Base-by-base conservation (phyloP, 2,113 vertebrate species). In the Ceratotherium simum region DNA sequence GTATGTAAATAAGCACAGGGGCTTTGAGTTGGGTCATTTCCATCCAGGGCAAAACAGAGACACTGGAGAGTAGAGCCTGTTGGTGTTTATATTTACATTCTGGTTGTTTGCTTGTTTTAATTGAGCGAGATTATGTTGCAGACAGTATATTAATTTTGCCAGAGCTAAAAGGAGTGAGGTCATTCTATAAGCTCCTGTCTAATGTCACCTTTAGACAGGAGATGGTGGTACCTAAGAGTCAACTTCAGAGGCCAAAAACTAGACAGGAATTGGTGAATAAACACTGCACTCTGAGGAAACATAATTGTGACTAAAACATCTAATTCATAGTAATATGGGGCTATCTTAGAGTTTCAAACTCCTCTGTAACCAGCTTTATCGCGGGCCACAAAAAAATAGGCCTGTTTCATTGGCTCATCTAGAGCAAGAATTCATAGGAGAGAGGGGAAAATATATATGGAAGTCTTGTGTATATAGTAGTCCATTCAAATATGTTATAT, bases 401-500 rank as follows among this genome's bases (percentile, higher is more conserved):
- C 18, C n/a, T 73, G 56, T 58, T 78, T 73, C 16, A 76, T 16
- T 92, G 46, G 12, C 6, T 92, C n/a, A 62, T 54, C 60, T 69
- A 65, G 36, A 88, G 70, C 58, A 97, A 89, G 46, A 97, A 65
- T 91, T 87, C 69, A 92, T 2, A 94, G 58, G 27, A 83, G 20
- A 93, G 33, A 72, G 2, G 27, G 8, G 17, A 75, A 89, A 89
- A 92, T 76, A 70, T 36, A 92, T 31, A 80, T 16, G 33, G n/a
- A 88, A 76, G 20, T 36, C 39, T 46, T 23, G 29, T 23, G 12
- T 80, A 88, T 39, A 79, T 54, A 83, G 69, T 62, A 78, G 12
- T 29, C 21, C 9, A 72, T 81, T 83, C 56, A 88, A 95, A 72
- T 65, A 92, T 76, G 70, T 95, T 96, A 79, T 29, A 60, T 54